These are phyloP conservation scores for Cynaeus angustus DNA, from an alignment of 2,888 invertebrate genomes.

Conservation along the genomic window DNA sequence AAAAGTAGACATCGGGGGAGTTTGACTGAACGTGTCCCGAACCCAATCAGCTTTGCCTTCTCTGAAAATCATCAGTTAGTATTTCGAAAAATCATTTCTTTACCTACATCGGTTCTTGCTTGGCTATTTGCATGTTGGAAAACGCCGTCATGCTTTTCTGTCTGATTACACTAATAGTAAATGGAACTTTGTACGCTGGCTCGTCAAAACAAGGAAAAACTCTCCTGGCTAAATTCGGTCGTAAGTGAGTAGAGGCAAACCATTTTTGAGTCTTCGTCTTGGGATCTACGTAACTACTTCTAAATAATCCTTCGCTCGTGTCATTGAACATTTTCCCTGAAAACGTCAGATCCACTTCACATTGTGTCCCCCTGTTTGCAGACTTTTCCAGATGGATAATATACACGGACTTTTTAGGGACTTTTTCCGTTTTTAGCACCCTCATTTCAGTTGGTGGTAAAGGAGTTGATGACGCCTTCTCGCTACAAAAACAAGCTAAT, in stretches of 20 bases:
- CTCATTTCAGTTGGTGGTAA: constrained; percentile 56
- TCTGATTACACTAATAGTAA: constrained; percentile 78
- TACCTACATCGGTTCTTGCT: constrained; percentile 78
- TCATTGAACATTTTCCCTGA: constrained; percentile 79
- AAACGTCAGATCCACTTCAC: constrained; percentile 79
- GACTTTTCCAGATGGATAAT: constrained; percentile 77
- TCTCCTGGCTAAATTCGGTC: constrained; percentile 83
- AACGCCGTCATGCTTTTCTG: constrained; percentile 76
- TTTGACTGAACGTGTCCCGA: constrained; percentile 80
- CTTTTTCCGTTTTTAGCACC: constrained; percentile 68
- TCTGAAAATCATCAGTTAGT: constrained; percentile 65
- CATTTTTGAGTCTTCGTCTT: constrained; percentile 69
- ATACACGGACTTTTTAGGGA: constrained; percentile 77
- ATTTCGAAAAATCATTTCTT: neutral
- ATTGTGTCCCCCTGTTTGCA: constrained; percentile 75
- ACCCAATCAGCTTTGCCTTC: constrained; percentile 76
- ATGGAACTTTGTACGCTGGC: constrained; percentile 83
- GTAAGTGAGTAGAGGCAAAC: constrained; percentile 80
- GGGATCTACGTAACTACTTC: constrained; percentile 76
- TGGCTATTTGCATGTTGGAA: constrained; percentile 78
- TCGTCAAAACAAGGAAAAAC: constrained; percentile 90
- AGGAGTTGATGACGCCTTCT: constrained; percentile 58
- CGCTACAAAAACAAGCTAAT: constrained; percentile 51
- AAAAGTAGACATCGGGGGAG: constrained; percentile 86
- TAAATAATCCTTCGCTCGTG: constrained; percentile 81